Percentiles rank a stretch among this genome's conserved stretches.
These are phyloP conservation scores for Meteorus sp. DNA, from an alignment of 1,140 invertebrate species.

Conservation along the genomic window DNA sequence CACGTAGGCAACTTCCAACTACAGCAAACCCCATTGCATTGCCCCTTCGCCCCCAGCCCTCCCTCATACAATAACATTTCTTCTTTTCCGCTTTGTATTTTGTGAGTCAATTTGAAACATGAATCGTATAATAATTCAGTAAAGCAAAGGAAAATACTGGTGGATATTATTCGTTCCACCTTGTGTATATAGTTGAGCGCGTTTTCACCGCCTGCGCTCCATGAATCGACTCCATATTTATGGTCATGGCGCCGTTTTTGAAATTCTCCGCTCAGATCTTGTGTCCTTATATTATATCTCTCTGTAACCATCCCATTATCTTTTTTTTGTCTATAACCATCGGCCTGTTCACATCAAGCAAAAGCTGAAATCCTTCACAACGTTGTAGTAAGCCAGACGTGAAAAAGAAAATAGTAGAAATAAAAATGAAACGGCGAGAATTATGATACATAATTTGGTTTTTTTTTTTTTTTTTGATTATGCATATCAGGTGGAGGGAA, in stretches of 20 bases:
- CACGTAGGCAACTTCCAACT: too few species aligned
- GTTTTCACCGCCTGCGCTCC: too few species aligned
- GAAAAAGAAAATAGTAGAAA: slow-evolving; percentile 6
- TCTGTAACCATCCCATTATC: too few species aligned
- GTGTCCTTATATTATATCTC: slow-evolving; percentile 6
- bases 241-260: slow-evolving; percentile 32
- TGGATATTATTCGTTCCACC: slow-evolving; percentile 54
- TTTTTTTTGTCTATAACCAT: background rate
- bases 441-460: background rate
- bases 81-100: slow-evolving; percentile 57
- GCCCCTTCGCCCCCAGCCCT: slow-evolving; percentile 17
- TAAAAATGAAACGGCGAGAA: background rate
- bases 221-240: slow-evolving; percentile 52
- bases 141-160: slow-evolving; percentile 55
- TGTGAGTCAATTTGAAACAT: slow-evolving; percentile 62
- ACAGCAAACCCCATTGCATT: background rate
- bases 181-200: too few species aligned
- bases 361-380: slow-evolving; percentile 1
- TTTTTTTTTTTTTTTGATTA: background rate
- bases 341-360: slow-evolving; percentile 8
- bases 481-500: background rate
- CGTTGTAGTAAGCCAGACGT: slow-evolving; percentile 4
- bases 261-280: slow-evolving; percentile 25
- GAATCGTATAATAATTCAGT: slow-evolving; percentile 61
- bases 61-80: slow-evolving; percentile 58